Evolutionary conservation across 2,888 invertebrate species (phyloP), one percentile per base, ranked within the genome.

Genomic region (Caenorhabditis sp.): DNA sequence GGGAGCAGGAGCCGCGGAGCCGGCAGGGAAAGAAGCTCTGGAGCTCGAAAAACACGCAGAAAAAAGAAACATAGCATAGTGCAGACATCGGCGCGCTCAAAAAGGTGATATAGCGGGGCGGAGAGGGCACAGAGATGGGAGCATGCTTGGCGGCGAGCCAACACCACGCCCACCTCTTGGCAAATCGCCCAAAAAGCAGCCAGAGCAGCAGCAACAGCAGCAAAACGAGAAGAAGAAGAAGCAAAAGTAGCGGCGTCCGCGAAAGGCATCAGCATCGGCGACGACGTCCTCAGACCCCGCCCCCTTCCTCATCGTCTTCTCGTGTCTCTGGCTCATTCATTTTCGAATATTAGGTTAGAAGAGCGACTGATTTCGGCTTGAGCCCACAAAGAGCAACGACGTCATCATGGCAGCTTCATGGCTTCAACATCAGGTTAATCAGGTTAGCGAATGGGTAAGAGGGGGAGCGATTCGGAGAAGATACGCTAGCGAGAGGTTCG

Each of bases 351-450:
- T 52, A 52, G 52, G 52, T 52, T 35, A 32, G 52, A 52, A 35
- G 32, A 17, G 15, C 30, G 30, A 52, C 52, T 52, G 52, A 52
- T 52, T 52, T 35, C 13, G 46, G 46, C 46, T 22, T 35, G 22
- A 39, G 26, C 35, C 26, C n/a, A 37, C 24, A 17, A 41, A 41
- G 41, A 39, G 41, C 55, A 39, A 17, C 27, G 41, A 55, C 55
- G 55, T 55, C 55, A 55, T 35, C 46, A 58, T 58, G 58, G 43
- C 58, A 13, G 22, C 58, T 20, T 45, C 58, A 2, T 58, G 58
- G 58, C 43, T 58, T 20, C 58, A 39, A 15, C 39, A 56, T 56
- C 56, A 56, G 56, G 32, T 58, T 58, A 20, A 56, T 56, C 56
- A 56, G 56, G 32, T 58, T 58, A 20, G 43, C 52, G 52, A 52